Percentiles rank a stretch among this genome's conserved stretches.
These are phyloP conservation scores for Leucopsar rothschildi DNA, from an alignment of 2,113 vertebrate species.

Conservation along the genomic window DNA sequence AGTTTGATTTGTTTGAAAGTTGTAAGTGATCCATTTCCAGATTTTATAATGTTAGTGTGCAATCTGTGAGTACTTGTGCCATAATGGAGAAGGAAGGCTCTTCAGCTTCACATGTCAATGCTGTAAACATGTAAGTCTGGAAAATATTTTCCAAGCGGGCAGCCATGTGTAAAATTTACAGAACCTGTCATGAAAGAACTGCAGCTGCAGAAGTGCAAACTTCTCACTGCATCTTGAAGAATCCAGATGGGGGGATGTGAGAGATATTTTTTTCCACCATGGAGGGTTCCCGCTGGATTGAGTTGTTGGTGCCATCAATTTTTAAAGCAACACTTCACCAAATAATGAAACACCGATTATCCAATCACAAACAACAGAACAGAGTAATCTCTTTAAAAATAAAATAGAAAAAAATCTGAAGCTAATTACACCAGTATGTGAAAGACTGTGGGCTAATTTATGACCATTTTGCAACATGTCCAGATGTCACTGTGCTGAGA, in stretches of 20 bases:
- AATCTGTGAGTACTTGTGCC: constrained; percentile 63
- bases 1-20: constrained; percentile 80
- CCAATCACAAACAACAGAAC: constrained; percentile 45
- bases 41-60: constrained; percentile 76
- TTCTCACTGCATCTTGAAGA: constrained; percentile 64
- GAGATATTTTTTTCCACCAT: not conserved
- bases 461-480: not conserved
- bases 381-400: constrained; percentile 31
- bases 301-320: constrained; percentile 29
- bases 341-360: constrained; percentile 52
- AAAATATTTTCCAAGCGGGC: constrained; percentile 83
- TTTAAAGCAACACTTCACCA: constrained; percentile 46
- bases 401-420: not conserved
- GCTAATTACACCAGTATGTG: constrained; percentile 15
- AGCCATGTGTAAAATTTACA: constrained; percentile 86
- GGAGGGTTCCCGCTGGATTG: constrained; percentile 56
- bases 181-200: constrained; percentile 80
- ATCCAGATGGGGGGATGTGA: constrained; percentile 75
- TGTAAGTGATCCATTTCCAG: constrained; percentile 80
- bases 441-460: constrained; percentile 39
- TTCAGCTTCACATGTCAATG: constrained; percentile 76
- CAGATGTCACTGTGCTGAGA: constrained; percentile 33
- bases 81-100: constrained; percentile 71
- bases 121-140: constrained; percentile 83
- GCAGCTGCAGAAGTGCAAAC: constrained; percentile 80